Base-by-base conservation (phyloP, 2,888 invertebrate species). In the Latrodectus elegans region DNA sequence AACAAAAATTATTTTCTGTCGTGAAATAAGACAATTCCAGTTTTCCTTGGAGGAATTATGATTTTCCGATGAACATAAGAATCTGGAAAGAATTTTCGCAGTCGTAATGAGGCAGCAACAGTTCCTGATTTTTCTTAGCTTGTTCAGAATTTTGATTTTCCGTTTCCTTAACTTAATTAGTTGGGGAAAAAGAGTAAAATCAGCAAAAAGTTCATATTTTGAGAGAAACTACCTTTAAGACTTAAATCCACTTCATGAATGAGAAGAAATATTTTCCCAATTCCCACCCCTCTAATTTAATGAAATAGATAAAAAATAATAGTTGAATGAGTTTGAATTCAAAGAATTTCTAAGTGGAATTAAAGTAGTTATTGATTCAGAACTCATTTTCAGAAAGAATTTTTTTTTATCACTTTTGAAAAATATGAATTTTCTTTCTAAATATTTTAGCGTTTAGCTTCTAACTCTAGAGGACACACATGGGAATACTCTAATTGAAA, bases 221-320 rank as follows among this genome's bases (percentile, higher is more conserved):
- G n/a, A 60, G 60, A 60, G 14, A 60, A 60, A n/a, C 60, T 60
- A 60, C 12, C 60, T 60, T 60, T 52, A 12, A 51, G n/a, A 73
- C 53, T 51, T 73, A 15, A 38, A 52, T 15, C 52, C 52, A 73
- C 26, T 38, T 15, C 15, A 14, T 73, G 73, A 53, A 11, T 71
- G 11, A 14, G n/a, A 38, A 9, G 65, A 73, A 49, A 60, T 15
- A 60, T 60, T 65, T 55, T 51, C 60, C 60, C 64, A 71, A 71
- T 67, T 81, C 73, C 81, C 65, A 53, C 15, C 6, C 11, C 52
- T 49, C 73, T 73, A 73, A 81, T 73, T 81, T 52, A 81, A 81
- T 73, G 64, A 53, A 73, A 81, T 64, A 60, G 38, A 38, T 38
- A 70, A 15, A 67, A 65, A 73, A 14, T 51, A 22, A 11, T 17